Evolutionary conservation across 2,888 invertebrate species (phyloP), one percentile per base, ranked within the genome.

Genomic region (Drosophila vallismaia): DNA sequence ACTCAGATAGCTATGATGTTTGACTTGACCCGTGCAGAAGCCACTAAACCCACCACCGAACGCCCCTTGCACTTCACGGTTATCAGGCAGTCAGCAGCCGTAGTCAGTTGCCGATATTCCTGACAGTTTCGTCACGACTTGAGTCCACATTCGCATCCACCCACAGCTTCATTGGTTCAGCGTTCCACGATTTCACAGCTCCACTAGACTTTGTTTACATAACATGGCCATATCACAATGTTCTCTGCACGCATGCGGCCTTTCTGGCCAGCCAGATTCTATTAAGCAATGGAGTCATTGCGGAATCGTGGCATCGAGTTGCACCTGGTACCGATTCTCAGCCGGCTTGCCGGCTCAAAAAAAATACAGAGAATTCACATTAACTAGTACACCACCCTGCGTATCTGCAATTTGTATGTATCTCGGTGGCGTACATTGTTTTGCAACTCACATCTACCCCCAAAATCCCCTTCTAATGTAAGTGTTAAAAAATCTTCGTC

Each of bases 1-100:
- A 82, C 74, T 84, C 84, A 75, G 50, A 51, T 74, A 73, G 77
- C 74, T 78, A 75, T 84, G 87, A 79, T 85, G 76, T 74, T 84
- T 86, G 86, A 78, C 79, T 79, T 79, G 70, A 70, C 70, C 75
- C 68, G 74, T 73, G 71, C 76, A 56, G 62, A 48, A 68, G 52
- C 38, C 59, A 60, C 52, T 29, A 51, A 36, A 51, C 28, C 53
- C 51, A 62, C 70, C 70, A 48, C 62, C 55, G 52, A 29, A 36
- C 40, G 38, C 50, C 62, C 60, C 53, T 62, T 54, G 62, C 48
- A 62, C 70, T 70, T 62, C 70, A 70, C 49, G 28, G 56, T 62
- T 63, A 78, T 80, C 81, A 78, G 81, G 82, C 76, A 74, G 52
- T 51, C 79, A 80, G 78, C 75, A 76, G 48, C 29, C 29, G 36